phyloP scores from a whole-genome alignment of 2,888 invertebrate genomes.

The Aphrophora alni region DNA sequence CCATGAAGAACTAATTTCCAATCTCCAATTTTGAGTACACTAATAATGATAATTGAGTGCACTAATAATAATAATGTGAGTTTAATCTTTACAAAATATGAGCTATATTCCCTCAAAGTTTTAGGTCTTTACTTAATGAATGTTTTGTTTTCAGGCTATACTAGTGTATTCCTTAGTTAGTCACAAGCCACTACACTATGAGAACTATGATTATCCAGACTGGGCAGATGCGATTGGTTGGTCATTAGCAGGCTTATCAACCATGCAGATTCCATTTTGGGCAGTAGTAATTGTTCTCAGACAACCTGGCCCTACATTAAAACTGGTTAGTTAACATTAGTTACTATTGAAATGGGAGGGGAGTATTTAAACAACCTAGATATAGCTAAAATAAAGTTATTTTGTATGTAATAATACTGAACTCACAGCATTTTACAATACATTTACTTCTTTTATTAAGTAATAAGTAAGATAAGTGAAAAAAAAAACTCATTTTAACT shows the following conservation, averaged over 20 bases:
- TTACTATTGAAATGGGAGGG: neutral
- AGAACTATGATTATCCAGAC: constrained; percentile 54
- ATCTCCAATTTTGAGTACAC: no score
- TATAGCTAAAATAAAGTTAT: neutral
- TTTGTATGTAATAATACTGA: neutral
- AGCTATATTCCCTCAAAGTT: no score
- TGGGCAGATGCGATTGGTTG: constrained; percentile 55
- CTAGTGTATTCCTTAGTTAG: constrained; percentile 54
- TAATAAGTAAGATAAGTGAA: no score
- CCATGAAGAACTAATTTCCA: no score
- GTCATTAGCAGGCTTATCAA: constrained; percentile 53
- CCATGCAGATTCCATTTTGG: constrained; percentile 54
- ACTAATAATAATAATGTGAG: no score
- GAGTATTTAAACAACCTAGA: neutral
- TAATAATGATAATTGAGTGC: no score
- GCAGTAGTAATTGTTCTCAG: constrained; percentile 51
- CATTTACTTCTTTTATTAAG: no score
- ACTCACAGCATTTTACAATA: no score
- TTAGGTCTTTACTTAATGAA: no score
- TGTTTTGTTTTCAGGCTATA: constrained; percentile 50
- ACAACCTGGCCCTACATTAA: constrained; percentile 49
- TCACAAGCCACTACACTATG: constrained; percentile 54
- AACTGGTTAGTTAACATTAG: constrained; percentile 43
- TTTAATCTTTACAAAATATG: no score
- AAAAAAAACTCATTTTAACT: no score